A percentile compares a stretch with the other conserved stretches of the same genome.
Evolutionary conservation across 2,113 vertebrate species (phyloP).

Genomic region (Chionomys nivalis): DNA sequence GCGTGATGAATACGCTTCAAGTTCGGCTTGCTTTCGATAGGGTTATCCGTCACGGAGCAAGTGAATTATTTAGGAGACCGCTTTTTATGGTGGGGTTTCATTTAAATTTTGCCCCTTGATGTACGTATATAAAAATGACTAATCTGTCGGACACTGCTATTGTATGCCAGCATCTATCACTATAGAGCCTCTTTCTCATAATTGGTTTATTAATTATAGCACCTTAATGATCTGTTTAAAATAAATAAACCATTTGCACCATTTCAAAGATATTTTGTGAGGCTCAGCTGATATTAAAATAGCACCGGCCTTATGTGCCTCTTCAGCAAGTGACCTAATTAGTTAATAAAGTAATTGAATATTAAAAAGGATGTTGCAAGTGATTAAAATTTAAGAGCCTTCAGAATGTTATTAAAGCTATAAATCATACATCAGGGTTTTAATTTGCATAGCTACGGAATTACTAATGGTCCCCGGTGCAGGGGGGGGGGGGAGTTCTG

Average conservation of each 20-base stretch:
- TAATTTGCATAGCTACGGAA: constrained; percentile 92
- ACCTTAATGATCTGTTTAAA: constrained; percentile 91
- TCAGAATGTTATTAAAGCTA: constrained; percentile 93
- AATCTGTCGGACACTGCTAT: constrained; percentile 66
- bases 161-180: constrained; percentile 82
- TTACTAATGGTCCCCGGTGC: constrained; percentile 89
- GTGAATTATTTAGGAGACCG: constrained; percentile 81
- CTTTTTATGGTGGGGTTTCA: constrained; percentile 67
- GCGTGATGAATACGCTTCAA: constrained; percentile 68
- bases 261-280: constrained; percentile 91
- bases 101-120: constrained; percentile 71
- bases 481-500: constrained; percentile 79
- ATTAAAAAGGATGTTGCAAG: constrained; percentile 93
- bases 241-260: constrained; percentile 91
- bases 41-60: constrained; percentile 73
- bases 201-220: constrained; percentile 89
- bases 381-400: constrained; percentile 94
- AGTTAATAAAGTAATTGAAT: constrained; percentile 95
- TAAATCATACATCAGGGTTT: constrained; percentile 93
- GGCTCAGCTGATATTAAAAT: constrained; percentile 90
- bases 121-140: constrained; percentile 68
- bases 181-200: constrained; percentile 77
- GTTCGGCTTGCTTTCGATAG: constrained; percentile 58
- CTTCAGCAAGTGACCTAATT: constrained; percentile 94
- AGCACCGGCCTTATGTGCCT: constrained; percentile 90